Percentiles rank a stretch among this genome's conserved stretches.
Conservation (phyloP, 1,140 invertebrate species). For the Euwallacea fornicatus region DNA sequence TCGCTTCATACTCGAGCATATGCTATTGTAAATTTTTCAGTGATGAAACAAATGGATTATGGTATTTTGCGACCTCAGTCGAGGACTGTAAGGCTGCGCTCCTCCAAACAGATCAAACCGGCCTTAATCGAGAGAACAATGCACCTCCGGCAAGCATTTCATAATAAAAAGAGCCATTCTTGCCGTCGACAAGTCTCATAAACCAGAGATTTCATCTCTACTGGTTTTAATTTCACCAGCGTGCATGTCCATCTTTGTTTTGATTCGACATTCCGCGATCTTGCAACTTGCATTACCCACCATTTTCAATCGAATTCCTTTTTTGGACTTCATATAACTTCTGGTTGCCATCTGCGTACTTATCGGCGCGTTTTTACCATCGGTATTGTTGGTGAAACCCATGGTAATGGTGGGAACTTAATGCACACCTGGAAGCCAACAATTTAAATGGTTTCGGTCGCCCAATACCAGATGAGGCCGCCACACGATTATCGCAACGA, state of each 20-base stretch:
- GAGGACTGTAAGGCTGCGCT: too few relatives aligned
- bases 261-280: conserved; percentile 28
- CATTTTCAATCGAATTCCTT: conserved; percentile 30
- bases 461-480: too few relatives aligned
- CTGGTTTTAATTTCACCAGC: conserved; percentile 30
- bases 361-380: conserved; percentile 22
- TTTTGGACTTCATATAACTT: conserved; percentile 28
- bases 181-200: conserved; percentile 23
- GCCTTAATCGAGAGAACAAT: not conserved
- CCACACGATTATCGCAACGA: too few relatives aligned
- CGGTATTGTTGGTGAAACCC: conserved; percentile 8
- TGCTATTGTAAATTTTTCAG: too few relatives aligned
- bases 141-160: not conserved
- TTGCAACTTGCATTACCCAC: conserved; percentile 23
- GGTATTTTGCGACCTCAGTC: too few relatives aligned
- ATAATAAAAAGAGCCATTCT: not conserved
- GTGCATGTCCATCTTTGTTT: conserved; percentile 29
- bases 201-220: conserved; percentile 33
- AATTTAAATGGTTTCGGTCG: too few relatives aligned
- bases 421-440: not conserved
- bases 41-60: too few relatives aligned
- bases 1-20: too few relatives aligned
- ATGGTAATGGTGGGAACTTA: conserved; percentile 12
- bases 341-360: conserved; percentile 26
- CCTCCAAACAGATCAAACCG: too few relatives aligned